These are phyloP conservation scores for Sthenelais limicola DNA, from an alignment of 2,888 invertebrate genomes.

Conservation along the genomic window DNA sequence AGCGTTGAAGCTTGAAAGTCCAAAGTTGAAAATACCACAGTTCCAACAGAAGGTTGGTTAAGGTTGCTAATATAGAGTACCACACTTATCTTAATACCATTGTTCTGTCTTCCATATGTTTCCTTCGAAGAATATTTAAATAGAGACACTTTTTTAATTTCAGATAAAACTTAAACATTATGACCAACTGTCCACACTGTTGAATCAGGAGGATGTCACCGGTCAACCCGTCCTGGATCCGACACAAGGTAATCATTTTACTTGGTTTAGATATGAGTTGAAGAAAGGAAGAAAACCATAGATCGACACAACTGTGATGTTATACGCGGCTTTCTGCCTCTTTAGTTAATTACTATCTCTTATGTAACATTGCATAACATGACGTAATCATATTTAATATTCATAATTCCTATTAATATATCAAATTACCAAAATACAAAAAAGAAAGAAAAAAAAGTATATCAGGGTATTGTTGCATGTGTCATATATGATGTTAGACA, in stretches of 20 bases:
- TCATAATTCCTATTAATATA: too few relatives aligned
- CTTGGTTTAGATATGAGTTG: too few relatives aligned
- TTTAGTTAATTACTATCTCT: too few relatives aligned
- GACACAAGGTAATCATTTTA: constrained; percentile 66
- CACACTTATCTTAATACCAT: too few relatives aligned
- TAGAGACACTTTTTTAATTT: constrained; percentile 7
- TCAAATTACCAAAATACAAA: too few relatives aligned
- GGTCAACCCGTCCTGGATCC: constrained; percentile 70
- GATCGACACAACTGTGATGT: too few relatives aligned
- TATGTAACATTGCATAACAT: too few relatives aligned
- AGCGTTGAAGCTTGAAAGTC: constrained; percentile 60
- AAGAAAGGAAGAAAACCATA: too few relatives aligned
- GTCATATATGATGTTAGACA: background rate
- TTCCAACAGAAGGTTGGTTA: constrained; percentile 67
- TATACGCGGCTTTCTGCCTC: too few relatives aligned
- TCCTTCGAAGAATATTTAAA: background rate
- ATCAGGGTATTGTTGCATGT: background rate
- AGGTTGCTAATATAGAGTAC: background rate
- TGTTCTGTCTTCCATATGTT: too few relatives aligned
- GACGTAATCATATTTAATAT: too few relatives aligned
- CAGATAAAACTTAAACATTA: constrained; percentile 65
- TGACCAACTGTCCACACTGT: constrained; percentile 59
- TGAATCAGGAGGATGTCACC: constrained; percentile 64
- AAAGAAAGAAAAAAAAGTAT: background rate
- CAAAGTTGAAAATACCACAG: constrained; percentile 62